Evolutionary conservation across 2,888 invertebrate species (phyloP).

Genomic region (Falcaria lacertinaria): DNA sequence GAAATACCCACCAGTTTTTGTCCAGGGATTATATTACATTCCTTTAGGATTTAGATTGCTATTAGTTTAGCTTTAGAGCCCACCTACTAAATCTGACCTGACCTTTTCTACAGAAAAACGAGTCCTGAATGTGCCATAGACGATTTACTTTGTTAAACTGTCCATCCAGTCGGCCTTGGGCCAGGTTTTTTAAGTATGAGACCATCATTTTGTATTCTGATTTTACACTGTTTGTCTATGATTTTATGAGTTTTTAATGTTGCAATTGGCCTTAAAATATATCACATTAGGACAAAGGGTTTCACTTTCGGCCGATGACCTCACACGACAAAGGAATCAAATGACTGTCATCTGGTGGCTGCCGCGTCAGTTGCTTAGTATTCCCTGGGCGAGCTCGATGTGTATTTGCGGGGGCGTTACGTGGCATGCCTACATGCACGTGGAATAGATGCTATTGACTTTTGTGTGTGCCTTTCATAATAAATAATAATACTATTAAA

Average conservation of each 20-base stretch:
- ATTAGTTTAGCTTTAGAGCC: too few species aligned
- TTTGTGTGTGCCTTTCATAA: neutral
- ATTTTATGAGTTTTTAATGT: constrained; percentile 2
- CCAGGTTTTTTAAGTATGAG: too few species aligned
- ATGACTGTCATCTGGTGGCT: constrained; percentile 34
- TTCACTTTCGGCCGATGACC: constrained; percentile 60
- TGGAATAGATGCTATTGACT: constrained; percentile 1
- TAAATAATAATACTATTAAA: neutral
- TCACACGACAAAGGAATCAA: constrained; percentile 36
- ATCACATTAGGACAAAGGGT: constrained; percentile 25
- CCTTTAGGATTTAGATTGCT: too few species aligned
- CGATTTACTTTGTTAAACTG: too few species aligned
- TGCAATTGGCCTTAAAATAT: constrained; percentile 1
- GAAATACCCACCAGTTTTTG: too few species aligned
- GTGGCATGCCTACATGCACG: constrained; percentile 2
- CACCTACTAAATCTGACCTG: too few species aligned
- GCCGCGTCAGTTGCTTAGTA: constrained; percentile 39
- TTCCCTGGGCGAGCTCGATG: constrained; percentile 16
- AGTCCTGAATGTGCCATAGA: too few species aligned
- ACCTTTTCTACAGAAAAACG: too few species aligned
- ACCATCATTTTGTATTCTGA: too few species aligned
- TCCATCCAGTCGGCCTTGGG: too few species aligned
- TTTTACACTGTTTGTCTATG: neutral
- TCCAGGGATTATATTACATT: too few species aligned
- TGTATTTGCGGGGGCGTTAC: neutral